Evolutionary conservation across 2,113 vertebrate genomes (phyloP).

Genomic region (Pelvicachromis taeniatus): DNA sequence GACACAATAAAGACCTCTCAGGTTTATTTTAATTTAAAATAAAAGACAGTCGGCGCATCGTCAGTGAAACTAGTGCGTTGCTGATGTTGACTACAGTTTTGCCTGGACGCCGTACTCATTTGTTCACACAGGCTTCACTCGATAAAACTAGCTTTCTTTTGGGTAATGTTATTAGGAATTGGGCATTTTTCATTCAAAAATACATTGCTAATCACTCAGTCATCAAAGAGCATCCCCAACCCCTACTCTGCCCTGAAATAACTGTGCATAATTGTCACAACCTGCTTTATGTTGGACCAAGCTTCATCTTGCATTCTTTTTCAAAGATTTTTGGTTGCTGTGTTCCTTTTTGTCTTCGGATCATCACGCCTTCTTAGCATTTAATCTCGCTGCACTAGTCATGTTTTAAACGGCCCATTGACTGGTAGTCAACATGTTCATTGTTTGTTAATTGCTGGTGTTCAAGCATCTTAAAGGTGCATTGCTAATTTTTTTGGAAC

Average conservation of each 20-base stretch:
- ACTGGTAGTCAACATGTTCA: not conserved
- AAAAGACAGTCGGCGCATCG: rapidly evolving
- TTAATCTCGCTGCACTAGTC: not conserved
- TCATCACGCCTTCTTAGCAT: not conserved
- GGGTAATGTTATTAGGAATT: not conserved
- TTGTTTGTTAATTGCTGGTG: not conserved
- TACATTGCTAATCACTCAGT: not conserved
- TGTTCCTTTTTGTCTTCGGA: not conserved
- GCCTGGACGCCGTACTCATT: not conserved
- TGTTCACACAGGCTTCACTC: not conserved
- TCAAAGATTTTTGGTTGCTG: not conserved
- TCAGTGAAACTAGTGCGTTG: not conserved
- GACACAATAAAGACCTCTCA: not conserved
- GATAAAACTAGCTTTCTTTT: not conserved
- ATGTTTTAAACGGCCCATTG: not conserved
- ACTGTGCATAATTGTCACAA: not conserved
- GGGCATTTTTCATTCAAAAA: not conserved
- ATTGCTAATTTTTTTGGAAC: not conserved
- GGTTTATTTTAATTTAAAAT: not conserved
- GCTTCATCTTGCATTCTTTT: not conserved
- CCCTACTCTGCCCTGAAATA: not conserved
- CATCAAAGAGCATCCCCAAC: rapidly evolving
- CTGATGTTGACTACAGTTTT: not conserved
- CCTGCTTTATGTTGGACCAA: not conserved
- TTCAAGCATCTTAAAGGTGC: not conserved